phyloP scores from a whole-genome alignment of 2,888 invertebrate species.

The Notodonta dromedarius region DNA sequence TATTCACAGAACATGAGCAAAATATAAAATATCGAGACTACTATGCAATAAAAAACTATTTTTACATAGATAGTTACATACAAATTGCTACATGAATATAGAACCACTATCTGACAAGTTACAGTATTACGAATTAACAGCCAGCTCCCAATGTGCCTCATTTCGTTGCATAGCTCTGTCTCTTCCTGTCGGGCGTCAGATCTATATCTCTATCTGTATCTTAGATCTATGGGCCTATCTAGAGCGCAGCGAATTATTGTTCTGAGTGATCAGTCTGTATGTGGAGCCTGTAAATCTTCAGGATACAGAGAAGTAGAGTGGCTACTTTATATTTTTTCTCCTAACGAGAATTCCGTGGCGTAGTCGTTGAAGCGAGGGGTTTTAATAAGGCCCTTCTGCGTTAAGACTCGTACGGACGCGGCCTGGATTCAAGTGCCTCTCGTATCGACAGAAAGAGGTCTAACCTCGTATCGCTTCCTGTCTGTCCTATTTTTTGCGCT shows the following conservation, averaged over 20 bases:
- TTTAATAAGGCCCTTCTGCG: conserved; percentile 45
- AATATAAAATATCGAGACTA: neutral
- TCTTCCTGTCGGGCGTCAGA: too few relatives aligned
- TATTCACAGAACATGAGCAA: neutral
- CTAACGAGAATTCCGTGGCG: conserved; percentile 12
- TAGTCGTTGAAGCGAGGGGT: conserved; percentile 31
- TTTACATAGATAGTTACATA: too few relatives aligned
- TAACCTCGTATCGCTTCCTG: conserved; percentile 33
- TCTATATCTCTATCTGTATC: too few relatives aligned
- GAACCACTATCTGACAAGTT: too few relatives aligned
- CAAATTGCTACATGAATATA: too few relatives aligned
- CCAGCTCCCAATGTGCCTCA: too few relatives aligned
- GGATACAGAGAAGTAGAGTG: neutral
- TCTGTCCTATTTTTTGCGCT: conserved; percentile 24
- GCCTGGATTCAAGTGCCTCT: conserved; percentile 44
- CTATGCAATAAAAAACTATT: too few relatives aligned
- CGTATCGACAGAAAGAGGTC: conserved; percentile 32
- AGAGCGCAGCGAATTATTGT: too few relatives aligned
- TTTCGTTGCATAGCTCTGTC: too few relatives aligned
- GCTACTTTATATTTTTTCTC: conserved; percentile 12
- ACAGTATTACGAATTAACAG: too few relatives aligned
- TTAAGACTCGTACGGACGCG: conserved; percentile 36
- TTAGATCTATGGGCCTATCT: too few relatives aligned
- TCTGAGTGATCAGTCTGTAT: too few relatives aligned
- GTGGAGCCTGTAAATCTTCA: neutral